Base-by-base conservation (phyloP, 1,140 invertebrate genomes). In the Orussus abietinus region DNA sequence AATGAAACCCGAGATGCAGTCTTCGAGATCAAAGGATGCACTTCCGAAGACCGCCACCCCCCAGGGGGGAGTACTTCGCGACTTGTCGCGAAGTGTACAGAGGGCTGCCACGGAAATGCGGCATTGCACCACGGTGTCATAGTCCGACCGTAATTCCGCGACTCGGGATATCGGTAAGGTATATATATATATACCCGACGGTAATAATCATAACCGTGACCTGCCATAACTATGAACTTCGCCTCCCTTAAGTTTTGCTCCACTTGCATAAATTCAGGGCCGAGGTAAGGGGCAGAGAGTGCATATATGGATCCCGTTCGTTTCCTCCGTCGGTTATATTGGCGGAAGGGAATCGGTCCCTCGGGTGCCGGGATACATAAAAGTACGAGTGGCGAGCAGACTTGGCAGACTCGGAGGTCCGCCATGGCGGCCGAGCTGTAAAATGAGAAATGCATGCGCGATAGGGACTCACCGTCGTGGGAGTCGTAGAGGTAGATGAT, bases 401-500 rank as follows among this genome's bases (percentile, higher is more conserved):
- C 25, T 38, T 15, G 12, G 31, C 22, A 28, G 38, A 38, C 42
- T 38, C 31, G 5, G 17, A 28, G 32, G 35, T 30, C 13, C 13
- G 7, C 19, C n/a, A n/a, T n/a, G n/a, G n/a, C n/a, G n/a, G n/a
- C n/a, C n/a, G n/a, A n/a, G 45, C 30, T 57, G 47, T 48, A 55
- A 62, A 61, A 67, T 62, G 58, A 64, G 58, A 66, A 62, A 67
- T 66, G 59, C 54, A 64, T 56, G 47, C 33, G 57, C 25, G 19
- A 43, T 47, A 43, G 32, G 33, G 50, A 83, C 86, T 85, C 76
- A 95, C 93, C 92, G 70, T 95, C 92, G 64, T 95, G 89, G 4
- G 91, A 93, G 73, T 95, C 90, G 66, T 96, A 96, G 42, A 97
- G 78, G 75, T 94, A 97, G 62, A 95, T 90, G 57, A 97, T 89